phyloP scores from a whole-genome alignment of 2,888 invertebrate species.

The Muscina levida region DNA sequence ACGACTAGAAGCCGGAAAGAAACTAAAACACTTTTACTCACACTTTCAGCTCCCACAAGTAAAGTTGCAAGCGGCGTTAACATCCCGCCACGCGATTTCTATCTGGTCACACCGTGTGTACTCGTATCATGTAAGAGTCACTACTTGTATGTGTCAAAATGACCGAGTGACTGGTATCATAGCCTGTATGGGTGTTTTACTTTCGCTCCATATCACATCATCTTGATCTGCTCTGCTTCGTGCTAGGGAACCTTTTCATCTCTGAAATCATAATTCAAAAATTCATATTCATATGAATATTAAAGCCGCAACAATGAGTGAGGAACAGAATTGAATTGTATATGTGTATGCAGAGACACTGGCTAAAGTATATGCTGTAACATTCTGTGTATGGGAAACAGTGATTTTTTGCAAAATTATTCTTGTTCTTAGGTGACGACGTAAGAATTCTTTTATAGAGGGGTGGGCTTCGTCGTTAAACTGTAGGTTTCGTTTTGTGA shows the following conservation, averaged over 20 bases:
- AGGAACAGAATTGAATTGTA: no score
- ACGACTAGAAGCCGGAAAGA: conserved; percentile 28
- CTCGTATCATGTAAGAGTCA: conserved; percentile 24
- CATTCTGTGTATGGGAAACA: no score
- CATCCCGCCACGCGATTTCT: conserved; percentile 29
- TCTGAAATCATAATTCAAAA: conserved; percentile 53
- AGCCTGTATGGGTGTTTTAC: conserved; percentile 51
- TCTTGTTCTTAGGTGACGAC: no score
- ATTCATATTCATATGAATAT: conserved; percentile 42
- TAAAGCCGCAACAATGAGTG: neutral
- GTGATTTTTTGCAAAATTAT: no score
- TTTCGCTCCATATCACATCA: conserved; percentile 51
- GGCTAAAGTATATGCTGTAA: no score
- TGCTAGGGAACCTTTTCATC: neutral
- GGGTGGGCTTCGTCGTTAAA: no score
- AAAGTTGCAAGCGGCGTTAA: conserved; percentile 9
- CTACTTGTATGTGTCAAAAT: neutral
- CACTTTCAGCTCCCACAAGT: neutral
- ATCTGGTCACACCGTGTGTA: neutral
- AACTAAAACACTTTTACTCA: conserved; percentile 59
- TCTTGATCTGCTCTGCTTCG: conserved; percentile 21
- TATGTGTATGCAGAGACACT: no score
- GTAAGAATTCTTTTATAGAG: no score
- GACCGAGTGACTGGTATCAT: neutral
- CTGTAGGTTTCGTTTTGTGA: no score